These are phyloP conservation scores for Myanophis thanlyinensis DNA, from an alignment of 2,113 vertebrate species.

Conservation along the genomic window DNA sequence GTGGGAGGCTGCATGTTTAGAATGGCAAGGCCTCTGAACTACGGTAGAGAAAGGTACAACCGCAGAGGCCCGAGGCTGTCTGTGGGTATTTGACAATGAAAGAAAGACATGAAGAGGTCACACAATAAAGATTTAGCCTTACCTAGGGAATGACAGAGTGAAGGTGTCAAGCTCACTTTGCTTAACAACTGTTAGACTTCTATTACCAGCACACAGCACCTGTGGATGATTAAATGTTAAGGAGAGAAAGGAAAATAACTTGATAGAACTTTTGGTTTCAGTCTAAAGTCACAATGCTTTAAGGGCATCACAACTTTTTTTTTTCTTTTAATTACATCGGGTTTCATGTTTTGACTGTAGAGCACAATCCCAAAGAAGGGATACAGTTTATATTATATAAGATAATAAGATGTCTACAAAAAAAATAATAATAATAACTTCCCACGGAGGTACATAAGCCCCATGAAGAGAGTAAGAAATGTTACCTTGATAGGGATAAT, in stretches of 20 bases:
- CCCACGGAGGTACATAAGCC: neutral
- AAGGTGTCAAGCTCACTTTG: conserved; percentile 18
- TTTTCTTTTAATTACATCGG: neutral
- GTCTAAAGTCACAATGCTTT: neutral
- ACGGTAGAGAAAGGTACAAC: neutral
- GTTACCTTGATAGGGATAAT: neutral
- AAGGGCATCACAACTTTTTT: neutral
- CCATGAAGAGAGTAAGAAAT: neutral
- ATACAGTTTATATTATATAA: neutral
- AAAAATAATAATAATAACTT: too few relatives aligned
- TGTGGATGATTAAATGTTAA: neutral
- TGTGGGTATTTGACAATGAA: conserved; percentile 14
- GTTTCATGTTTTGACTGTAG: neutral
- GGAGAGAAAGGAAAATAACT: neutral
- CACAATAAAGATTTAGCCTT: neutral
- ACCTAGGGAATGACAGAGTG: neutral
- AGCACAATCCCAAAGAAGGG: neutral
- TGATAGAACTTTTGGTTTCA: neutral
- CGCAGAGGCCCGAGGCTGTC: neutral
- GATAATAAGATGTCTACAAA: neutral
- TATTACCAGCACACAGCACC: neutral
- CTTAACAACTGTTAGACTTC: conserved; percentile 9
- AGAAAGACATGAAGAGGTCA: conserved; percentile 12
- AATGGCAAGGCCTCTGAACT: neutral
- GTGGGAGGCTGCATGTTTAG: neutral